Percentiles rank a stretch among this genome's conserved stretches.
Conservation (phyloP, 2,888 invertebrate species). For the Platycnemis pennipes region DNA sequence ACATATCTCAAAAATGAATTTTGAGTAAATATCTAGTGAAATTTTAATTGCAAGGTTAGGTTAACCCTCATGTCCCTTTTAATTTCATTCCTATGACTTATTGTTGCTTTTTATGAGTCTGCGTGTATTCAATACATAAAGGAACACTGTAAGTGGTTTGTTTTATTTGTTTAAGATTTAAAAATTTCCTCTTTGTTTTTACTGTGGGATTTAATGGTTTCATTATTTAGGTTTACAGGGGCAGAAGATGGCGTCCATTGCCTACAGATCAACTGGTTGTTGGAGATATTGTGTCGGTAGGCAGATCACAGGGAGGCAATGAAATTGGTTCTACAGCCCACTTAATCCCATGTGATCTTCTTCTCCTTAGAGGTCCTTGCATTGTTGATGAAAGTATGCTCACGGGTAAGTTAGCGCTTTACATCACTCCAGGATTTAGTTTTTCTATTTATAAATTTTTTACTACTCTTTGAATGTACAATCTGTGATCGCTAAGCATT, state of each 20-base stretch:
- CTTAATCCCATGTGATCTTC: constrained; percentile 97
- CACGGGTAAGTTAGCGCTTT: constrained; percentile 86
- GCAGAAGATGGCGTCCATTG: constrained; percentile 93
- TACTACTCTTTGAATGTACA: neutral
- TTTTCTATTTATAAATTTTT: too few relatives aligned
- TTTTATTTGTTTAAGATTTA: neutral
- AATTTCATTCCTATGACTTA: too few relatives aligned
- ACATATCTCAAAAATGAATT: too few relatives aligned
- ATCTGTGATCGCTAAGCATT: too few relatives aligned
- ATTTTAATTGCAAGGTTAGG: too few relatives aligned
- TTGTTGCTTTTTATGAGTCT: too few relatives aligned
- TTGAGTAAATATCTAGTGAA: too few relatives aligned
- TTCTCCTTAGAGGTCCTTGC: constrained; percentile 95
- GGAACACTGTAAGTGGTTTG: too few relatives aligned
- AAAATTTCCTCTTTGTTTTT: neutral
- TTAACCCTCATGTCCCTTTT: too few relatives aligned
- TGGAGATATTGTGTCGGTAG: constrained; percentile 97
- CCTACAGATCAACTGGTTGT: constrained; percentile 94
- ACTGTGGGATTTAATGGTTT: constrained; percentile 19
- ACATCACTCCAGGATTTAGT: too few relatives aligned
- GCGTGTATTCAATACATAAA: too few relatives aligned
- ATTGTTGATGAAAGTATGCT: constrained; percentile 99
- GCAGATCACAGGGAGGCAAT: constrained; percentile 91
- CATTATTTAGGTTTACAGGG: constrained; percentile 89
- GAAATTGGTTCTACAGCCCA: constrained; percentile 30